Conservation (phyloP, 2,797 vertebrate species). For the Dicrostonyx torquatus region DNA sequence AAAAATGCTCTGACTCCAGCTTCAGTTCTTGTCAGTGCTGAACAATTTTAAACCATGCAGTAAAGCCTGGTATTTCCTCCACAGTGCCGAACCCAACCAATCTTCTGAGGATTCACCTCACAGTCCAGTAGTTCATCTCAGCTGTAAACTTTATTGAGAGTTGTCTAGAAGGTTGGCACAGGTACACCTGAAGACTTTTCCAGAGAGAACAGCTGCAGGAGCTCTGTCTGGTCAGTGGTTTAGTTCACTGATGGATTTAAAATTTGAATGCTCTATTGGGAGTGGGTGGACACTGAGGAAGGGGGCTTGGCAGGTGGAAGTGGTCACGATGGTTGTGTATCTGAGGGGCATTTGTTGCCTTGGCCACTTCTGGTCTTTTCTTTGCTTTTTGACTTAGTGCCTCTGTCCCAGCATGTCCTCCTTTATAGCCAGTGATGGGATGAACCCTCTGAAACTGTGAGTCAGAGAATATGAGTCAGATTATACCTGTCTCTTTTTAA, state of each 20-base stretch:
- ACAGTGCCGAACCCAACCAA: rapidly evolving
- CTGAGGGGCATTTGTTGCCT: too few relatives aligned
- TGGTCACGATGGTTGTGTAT: background rate
- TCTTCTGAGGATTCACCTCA: rapidly evolving
- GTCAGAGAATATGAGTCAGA: background rate
- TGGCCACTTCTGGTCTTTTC: background rate
- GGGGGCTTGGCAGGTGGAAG: background rate
- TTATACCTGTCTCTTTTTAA: background rate
- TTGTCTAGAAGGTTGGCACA: background rate
- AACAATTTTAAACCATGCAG: background rate
- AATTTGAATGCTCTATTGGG: background rate
- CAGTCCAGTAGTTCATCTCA: too few relatives aligned
- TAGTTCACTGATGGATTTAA: background rate
- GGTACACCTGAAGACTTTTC: background rate
- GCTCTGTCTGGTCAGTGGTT: too few relatives aligned
- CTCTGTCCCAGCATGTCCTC: background rate
- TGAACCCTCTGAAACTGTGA: background rate
- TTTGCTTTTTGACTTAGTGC: too few relatives aligned
- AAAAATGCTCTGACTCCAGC: too few relatives aligned
- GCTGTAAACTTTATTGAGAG: background rate
- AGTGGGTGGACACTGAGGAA: background rate
- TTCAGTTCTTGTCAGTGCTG: background rate
- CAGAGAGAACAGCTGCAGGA: too few relatives aligned
- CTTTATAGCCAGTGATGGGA: rapidly evolving
- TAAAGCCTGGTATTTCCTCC: background rate